Base-by-base conservation (phyloP, 2,888 invertebrate genomes). In the Watsonalla binaria region DNA sequence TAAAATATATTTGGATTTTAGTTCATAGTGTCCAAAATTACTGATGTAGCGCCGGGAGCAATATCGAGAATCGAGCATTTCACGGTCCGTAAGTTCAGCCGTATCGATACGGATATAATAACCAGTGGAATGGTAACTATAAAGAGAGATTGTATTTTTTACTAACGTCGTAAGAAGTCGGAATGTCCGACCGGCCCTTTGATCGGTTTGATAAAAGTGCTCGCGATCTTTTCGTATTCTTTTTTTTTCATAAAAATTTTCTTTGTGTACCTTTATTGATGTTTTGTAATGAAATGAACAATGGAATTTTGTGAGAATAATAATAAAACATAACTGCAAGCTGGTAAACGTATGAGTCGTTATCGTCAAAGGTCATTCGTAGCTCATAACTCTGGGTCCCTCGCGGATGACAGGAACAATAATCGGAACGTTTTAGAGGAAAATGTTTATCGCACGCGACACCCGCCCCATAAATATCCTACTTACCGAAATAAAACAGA, bases 121-220 rank as follows among this genome's bases (percentile, higher is more conserved):
- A 89, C 90, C 90, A 88, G 84, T 84, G 86, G 80, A 90, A 90
- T 89, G 87, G 86, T 90, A 89, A 90, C 90, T 90, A 90, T 90
- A 90, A 90, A 90, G 90, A 84, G 80, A 90, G 89, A 90, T 90
- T 90, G 89, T 90, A 85, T 89, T 90, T 88, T 90, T 90, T 90
- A 90, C 87, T 90, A 89, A 86, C 88, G 86, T 90, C 90, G 84
- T 90, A 90, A 89, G 88, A 84, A 86, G 81, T 88, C 80, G 89
- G 89, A 90, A 90, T 87, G 88, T 80, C 83, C 84, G 86, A 78
- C 80, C 84, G 86, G 83, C 83, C 90, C 90, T 90, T 90, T 89
- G 89, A 90, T 90, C 88, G 86, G 78, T 86, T 86, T 86, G 86
- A 88, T 89, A 88, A 86, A 89, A 86, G 75, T 82, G 82, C 82